phyloP scores from a whole-genome alignment of 2,888 invertebrate genomes.

The Aleiodes leptofemur region DNA sequence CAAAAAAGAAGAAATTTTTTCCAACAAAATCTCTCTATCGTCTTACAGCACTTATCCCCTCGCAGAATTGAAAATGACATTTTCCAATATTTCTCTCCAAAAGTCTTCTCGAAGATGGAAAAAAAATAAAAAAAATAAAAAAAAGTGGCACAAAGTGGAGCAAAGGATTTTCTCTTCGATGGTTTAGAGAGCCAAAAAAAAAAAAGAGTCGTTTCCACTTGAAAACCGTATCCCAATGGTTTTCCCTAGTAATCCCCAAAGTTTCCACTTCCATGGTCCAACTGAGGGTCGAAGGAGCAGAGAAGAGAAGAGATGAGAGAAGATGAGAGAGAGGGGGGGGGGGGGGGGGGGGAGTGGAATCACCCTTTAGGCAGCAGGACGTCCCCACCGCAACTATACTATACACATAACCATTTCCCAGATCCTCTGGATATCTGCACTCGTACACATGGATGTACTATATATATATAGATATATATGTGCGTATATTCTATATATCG shows the following conservation, averaged over 20 bases:
- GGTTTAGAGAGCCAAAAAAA: slow-evolving; percentile 26
- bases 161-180: slow-evolving; percentile 7
- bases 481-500: slow-evolving; percentile 20
- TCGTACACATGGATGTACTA: too few species aligned
- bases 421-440: slow-evolving; percentile 29
- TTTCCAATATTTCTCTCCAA: not conserved
- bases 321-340: too few species aligned
- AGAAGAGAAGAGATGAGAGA: too few species aligned
- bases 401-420: slow-evolving; percentile 7
- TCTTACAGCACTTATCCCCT: not conserved
- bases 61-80: not conserved
- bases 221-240: slow-evolving; percentile 37
- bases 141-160: too few species aligned
- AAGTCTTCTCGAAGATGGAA: too few species aligned
- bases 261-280: slow-evolving; percentile 40
- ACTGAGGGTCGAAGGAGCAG: slow-evolving; percentile 13
- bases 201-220: slow-evolving; percentile 35
- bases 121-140: not conserved
- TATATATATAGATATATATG: not conserved
- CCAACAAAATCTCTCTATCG: not conserved
- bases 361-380: slow-evolving; percentile 37
- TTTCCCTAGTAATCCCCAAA: slow-evolving; percentile 46
- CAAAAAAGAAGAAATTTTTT: not conserved
- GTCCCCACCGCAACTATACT: not conserved
- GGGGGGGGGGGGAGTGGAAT: not conserved